Conservation (phyloP, 37 sponge, comb jelly and placozoan species). For the Lycopodina hypogea region DNA sequence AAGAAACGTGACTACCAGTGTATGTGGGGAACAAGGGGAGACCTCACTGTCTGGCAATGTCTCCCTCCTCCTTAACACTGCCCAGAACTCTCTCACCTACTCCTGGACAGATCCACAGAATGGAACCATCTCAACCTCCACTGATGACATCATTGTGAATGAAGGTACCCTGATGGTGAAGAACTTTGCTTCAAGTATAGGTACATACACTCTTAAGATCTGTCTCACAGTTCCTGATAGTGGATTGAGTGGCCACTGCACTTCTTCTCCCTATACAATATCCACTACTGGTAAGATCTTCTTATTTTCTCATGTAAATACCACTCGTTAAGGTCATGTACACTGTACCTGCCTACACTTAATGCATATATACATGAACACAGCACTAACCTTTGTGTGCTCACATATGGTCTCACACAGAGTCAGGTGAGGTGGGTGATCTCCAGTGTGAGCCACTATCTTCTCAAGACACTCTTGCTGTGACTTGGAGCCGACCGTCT, state of each 20-base stretch:
- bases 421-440: background rate
- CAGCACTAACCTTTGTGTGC: too few relatives aligned
- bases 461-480: background rate
- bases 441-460: background rate
- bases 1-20: background rate
- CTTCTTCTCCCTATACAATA: background rate
- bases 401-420: background rate
- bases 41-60: background rate
- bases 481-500: background rate
- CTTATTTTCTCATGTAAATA: background rate
- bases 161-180: background rate
- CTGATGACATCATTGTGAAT: background rate
- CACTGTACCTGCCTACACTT: too few relatives aligned
- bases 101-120: background rate
- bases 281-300: background rate
- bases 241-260: background rate
- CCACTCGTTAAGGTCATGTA: too few relatives aligned
- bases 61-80: conserved; percentile 11
- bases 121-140: background rate
- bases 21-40: background rate
- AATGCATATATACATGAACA: too few relatives aligned
- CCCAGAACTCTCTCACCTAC: background rate
- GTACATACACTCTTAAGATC: background rate
- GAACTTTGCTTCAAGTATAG: too few relatives aligned
- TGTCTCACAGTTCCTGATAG: background rate